phyloP scores from a whole-genome alignment of 2,888 invertebrate species.

The Junonia oenone region DNA sequence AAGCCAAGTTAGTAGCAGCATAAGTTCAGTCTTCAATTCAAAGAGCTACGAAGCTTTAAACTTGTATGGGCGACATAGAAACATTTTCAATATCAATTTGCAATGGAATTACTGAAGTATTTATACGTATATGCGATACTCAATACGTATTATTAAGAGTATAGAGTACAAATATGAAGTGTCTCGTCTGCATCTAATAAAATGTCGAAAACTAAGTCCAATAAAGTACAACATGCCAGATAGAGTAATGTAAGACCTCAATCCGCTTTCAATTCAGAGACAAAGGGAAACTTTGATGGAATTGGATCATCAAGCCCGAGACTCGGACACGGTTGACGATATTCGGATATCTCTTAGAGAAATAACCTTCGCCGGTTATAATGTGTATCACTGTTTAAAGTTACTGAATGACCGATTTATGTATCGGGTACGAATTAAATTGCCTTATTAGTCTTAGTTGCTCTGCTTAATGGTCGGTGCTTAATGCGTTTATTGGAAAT shows the following conservation, averaged over 20 bases:
- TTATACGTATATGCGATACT: too few relatives aligned
- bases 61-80: neutral
- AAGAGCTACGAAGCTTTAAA: neutral
- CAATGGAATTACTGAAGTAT: neutral
- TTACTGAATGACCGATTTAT: neutral
- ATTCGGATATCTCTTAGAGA: conserved; percentile 26
- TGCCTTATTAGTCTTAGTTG: conserved; percentile 10
- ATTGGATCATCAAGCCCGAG: conserved; percentile 43
- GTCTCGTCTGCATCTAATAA: neutral
- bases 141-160: neutral
- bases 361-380: conserved; percentile 23
- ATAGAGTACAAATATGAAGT: neutral
- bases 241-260: conserved; percentile 47
- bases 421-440: conserved; percentile 1
- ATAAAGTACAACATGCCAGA: conserved; percentile 51
- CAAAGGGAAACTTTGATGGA: conserved; percentile 61
- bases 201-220: conserved; percentile 25
- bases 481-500: conserved; percentile 20
- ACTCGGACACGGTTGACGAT: conserved; percentile 36
- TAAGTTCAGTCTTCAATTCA: conserved; percentile 3
- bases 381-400: conserved; percentile 5
- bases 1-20: neutral
- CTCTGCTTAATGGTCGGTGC: neutral
- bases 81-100: neutral
- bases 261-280: conserved; percentile 55